Conservation (phyloP, 2,113 vertebrate species). For the Aphyosemion australe region DNA sequence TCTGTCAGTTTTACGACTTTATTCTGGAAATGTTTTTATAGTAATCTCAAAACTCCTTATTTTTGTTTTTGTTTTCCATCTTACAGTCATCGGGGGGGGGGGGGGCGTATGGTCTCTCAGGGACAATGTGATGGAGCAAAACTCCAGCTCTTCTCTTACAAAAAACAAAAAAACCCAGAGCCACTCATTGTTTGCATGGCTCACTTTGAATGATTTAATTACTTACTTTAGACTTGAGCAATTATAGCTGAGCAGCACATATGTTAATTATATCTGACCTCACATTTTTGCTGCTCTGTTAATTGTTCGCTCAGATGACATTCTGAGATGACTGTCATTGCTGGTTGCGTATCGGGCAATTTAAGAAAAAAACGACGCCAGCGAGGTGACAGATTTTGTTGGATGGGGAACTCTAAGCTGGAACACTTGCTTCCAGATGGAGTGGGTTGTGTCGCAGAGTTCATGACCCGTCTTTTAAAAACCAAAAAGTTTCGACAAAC, state of each 20-base stretch:
- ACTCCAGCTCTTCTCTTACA: neutral
- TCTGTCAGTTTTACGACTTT: too few relatives aligned
- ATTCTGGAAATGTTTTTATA: too few relatives aligned
- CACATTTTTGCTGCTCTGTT: conserved; percentile 68
- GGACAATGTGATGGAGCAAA: conserved; percentile 3
- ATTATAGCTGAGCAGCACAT: conserved; percentile 71
- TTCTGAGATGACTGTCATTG: conserved; percentile 61
- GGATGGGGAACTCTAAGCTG: conserved; percentile 22
- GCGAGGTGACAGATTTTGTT: conserved; percentile 29
- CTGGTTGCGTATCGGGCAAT: conserved; percentile 51
- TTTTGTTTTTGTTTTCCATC: too few relatives aligned
- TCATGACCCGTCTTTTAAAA: conserved; percentile 21
- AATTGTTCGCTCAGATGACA: conserved; percentile 67
- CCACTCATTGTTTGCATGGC: conserved; percentile 49
- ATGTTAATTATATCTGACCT: conserved; percentile 77
- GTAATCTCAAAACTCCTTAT: too few relatives aligned
- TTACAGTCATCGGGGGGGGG: neutral
- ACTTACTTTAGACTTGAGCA: conserved; percentile 70
- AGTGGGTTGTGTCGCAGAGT: conserved; percentile 8
- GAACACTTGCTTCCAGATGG: conserved; percentile 10
- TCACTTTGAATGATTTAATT: conserved; percentile 69
- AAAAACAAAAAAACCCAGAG: conserved; percentile 13
- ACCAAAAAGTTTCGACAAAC: neutral
- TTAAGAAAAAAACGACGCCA: conserved; percentile 14
- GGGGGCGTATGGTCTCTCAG: conserved; percentile 24